Evolutionary conservation across 2,888 invertebrate genomes (phyloP), one percentile per base, ranked within the genome.

Genomic region (Amiota communis): DNA sequence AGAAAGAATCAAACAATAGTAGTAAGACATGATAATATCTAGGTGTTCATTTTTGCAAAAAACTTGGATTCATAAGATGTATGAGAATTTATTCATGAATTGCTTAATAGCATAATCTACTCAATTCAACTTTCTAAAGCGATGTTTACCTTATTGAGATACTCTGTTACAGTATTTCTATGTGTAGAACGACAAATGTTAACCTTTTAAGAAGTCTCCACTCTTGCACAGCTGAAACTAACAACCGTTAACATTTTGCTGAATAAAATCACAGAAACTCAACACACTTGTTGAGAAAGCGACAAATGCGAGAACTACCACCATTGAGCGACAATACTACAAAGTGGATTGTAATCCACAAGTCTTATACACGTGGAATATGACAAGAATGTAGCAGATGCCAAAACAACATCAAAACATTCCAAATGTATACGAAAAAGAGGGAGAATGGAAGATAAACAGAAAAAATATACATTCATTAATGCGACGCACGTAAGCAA

Each of bases 401-500:
- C 13, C 46, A 36, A 9, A 46, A 23, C 36, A 63, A 36, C 12
- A 63, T 12, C 36, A 63, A 53, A 46, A 23, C 23, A 63, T 13
- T 46, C 10, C 36, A 61, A 36, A 51, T 65, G 65, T 13, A 68
- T 48, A 17, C 65, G 36, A 36, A 36, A 36, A 36, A 20, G 49
- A 67, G 49, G 20, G 17, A 9, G 46, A 17, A 67, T 10, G 20
- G 20, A 20, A 10, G 17, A 49, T 12, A 12, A 67, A 59, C 15
- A 57, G 57, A 65, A 67, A 46, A 67, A 49, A 67, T 67, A 67
- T 81, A 72, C 79, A 83, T 83, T 83, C 83, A 84, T 80, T 83
- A 85, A 83, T 85, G 85, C 83, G 84, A 80, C 85, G 84, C 83
- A 83, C 83, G 83, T 85, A 83, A 85, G 83, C 83, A 83, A 83